Evolutionary conservation across 2,797 vertebrate species (phyloP).

Genomic region (Labeo calbasu): DNA sequence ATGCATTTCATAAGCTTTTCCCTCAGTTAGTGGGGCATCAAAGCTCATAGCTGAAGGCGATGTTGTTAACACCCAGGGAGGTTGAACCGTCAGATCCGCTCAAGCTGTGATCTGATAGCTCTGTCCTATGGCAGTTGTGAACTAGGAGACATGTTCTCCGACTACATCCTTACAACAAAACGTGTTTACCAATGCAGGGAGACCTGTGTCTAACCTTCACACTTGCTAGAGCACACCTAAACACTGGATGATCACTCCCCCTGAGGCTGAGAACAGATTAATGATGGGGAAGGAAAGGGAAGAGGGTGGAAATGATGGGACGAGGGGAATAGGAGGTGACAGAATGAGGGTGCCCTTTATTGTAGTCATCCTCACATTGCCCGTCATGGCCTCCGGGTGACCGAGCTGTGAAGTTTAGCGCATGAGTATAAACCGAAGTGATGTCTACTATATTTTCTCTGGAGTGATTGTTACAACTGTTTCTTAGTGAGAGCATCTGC

Average conservation of each 20-base stretch:
- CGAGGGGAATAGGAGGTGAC: constrained; percentile 65
- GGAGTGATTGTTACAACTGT: background rate
- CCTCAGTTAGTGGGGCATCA: constrained; percentile 38
- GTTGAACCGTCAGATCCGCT: constrained; percentile 43
- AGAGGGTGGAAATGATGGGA: constrained; percentile 41
- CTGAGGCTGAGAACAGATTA: constrained; percentile 9
- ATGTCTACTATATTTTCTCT: constrained; percentile 38
- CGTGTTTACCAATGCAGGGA: constrained; percentile 44
- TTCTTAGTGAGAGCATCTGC: background rate
- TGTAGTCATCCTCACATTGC: constrained; percentile 37
- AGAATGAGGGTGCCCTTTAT: constrained; percentile 67
- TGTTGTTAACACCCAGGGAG: constrained; percentile 44
- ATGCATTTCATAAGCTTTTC: constrained; percentile 35
- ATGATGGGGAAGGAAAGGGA: constrained; percentile 31
- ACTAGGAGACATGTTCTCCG: constrained; percentile 20
- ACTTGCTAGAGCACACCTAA: constrained; percentile 38
- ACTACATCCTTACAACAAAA: constrained; percentile 10
- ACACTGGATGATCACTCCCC: constrained; percentile 14
- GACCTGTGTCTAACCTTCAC: constrained; percentile 40
- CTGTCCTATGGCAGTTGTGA: constrained; percentile 64
- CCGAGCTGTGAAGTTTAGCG: constrained; percentile 34
- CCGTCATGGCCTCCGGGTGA: constrained; percentile 49
- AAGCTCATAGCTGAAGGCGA: constrained; percentile 46
- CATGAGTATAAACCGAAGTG: constrained; percentile 35
- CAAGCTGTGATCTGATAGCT: constrained; percentile 70